Conservation (phyloP, 2,888 invertebrate species). For the Dicyrtoma fusca region DNA sequence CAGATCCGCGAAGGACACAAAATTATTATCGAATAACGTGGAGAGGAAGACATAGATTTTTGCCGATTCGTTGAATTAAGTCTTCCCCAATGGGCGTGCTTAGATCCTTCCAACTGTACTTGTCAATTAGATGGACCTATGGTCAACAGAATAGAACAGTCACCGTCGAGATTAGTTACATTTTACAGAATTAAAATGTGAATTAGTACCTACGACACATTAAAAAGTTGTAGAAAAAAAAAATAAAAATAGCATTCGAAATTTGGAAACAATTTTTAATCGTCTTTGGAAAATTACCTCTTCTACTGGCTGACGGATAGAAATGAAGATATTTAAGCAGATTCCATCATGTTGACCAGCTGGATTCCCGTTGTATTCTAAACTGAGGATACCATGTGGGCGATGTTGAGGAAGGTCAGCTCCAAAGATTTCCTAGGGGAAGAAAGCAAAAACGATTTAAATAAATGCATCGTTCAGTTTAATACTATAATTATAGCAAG, state of each 20-base stretch:
- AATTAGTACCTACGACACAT: neutral
- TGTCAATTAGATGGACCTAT: slow-evolving; percentile 79
- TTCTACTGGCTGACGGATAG: slow-evolving; percentile 81
- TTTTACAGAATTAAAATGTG: too few species aligned
- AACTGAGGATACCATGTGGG: slow-evolving; percentile 76
- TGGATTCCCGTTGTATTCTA: slow-evolving; percentile 58
- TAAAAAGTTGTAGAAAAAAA: neutral
- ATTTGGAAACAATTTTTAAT: neutral
- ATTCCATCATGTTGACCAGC: slow-evolving; percentile 69
- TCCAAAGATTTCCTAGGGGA: slow-evolving; percentile 82
- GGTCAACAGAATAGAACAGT: neutral
- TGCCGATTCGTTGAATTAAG: slow-evolving; percentile 71
- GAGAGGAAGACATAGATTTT: slow-evolving; percentile 77
- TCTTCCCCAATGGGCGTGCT: slow-evolving; percentile 70
- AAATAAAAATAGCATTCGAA: neutral
- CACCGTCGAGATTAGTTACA: neutral
- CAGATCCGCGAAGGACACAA: too few species aligned
- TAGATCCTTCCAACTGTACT: slow-evolving; percentile 87
- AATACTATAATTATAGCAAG: too few species aligned
- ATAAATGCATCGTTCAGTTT: too few species aligned
- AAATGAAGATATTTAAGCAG: slow-evolving; percentile 79
- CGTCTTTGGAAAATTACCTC: slow-evolving; percentile 61
- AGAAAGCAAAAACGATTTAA: slow-evolving; percentile 32
- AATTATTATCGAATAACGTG: slow-evolving; percentile 74
- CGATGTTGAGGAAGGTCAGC: slow-evolving; percentile 82